Base-by-base conservation (phyloP, 2,797 vertebrate genomes). In the Molossus molossus region DNA sequence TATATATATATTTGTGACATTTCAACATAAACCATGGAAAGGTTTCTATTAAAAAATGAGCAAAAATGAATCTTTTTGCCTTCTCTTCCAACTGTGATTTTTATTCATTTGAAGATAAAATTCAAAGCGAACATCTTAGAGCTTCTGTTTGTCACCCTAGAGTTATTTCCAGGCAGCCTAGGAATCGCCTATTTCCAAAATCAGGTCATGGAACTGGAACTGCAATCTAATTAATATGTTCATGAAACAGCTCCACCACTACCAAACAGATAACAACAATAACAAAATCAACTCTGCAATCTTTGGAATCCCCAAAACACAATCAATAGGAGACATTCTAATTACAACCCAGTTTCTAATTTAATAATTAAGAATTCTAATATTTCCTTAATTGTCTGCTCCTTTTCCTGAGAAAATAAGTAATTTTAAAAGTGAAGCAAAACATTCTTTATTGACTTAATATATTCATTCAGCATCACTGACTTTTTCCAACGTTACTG, bases 71-170 rank as follows among this genome's bases (percentile, higher is more conserved):
- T 88, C 73, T 57, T 81, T 75, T 58, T 95, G 60, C 81, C 70
- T 83, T 86, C 27, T 89, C 76, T 95, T 89, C 89, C 93, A 73
- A 90, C 95, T 96, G 60, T 95, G 91, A 93, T 95, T 97, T 94
- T 96, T 69, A 94, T 94, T 94, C 96, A 87, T 93, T 90, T 96
- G 94, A 96, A 96, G 96, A 93, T 69, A 91, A 96, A 95, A 91
- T 88, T 96, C 96, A 96, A 96, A 95, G 95, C 57, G 88, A 90
- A 92, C 64, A 94, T 87, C 87, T 95, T 81, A 93, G 67, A 96
- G 67, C 37, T 79, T 96, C 86, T 94, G 72, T 92, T 96, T 95
- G 96, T 65, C 83, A 87, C 91, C n/a, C 37, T 40, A 93, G 86
- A 88, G 75, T 94, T 96, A 96, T 91, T 96, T 95, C 79, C 57